Percentiles rank a stretch among this genome's conserved stretches.
Evolutionary conservation across 2,797 vertebrate species (phyloP).

Genomic region (Acridotheres tristis): DNA sequence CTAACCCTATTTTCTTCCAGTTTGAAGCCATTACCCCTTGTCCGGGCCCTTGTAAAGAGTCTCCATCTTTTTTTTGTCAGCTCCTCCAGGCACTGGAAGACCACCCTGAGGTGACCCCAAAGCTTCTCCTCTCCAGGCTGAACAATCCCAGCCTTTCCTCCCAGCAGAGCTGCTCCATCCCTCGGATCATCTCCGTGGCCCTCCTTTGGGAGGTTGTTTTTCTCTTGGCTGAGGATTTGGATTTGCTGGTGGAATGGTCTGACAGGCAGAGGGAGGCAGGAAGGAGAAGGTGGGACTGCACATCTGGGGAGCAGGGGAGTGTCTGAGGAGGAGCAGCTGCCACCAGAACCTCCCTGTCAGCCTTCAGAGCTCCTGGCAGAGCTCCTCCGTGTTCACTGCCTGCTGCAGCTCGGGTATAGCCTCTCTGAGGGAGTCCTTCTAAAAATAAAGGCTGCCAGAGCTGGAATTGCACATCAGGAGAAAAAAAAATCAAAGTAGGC

Average conservation of each 20-base stretch:
- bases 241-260: neutral
- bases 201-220: neutral
- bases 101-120: fast-evolving
- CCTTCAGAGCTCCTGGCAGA: neutral
- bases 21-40: neutral
- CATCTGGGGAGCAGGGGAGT: neutral
- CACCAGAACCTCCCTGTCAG: too few species aligned
- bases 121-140: neutral
- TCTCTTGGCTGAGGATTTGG: fast-evolving
- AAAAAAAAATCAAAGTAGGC: neutral
- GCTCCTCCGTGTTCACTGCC: fast-evolving
- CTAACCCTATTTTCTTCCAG: neutral
- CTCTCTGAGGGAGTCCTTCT: neutral
- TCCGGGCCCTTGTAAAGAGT: fast-evolving
- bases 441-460: neutral
- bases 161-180: neutral
- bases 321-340: neutral
- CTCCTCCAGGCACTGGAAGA: fast-evolving
- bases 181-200: fast-evolving
- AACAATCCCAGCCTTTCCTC: neutral
- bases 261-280: neutral
- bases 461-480: neutral
- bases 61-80: neutral
- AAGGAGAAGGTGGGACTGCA: neutral
- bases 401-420: neutral